These are phyloP conservation scores for human DNA, from an alignment of 2,113 vertebrate species.

Conservation along the genomic window DNA sequence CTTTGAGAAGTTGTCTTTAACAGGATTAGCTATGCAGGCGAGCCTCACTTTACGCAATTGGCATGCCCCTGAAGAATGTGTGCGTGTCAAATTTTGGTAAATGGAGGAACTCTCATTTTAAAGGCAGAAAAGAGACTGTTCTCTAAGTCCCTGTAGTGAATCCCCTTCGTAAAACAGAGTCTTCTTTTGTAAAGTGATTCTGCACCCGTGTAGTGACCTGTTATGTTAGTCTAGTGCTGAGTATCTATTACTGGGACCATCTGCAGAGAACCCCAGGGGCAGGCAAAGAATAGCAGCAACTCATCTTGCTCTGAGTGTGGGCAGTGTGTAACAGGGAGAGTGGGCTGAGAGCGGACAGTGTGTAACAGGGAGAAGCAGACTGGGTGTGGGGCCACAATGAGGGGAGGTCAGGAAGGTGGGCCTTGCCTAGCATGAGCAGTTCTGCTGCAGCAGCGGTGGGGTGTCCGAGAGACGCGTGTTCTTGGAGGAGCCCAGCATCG, in stretches of 20 bases:
- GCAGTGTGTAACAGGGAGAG: slow-evolving; percentile 7
- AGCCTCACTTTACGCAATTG: slow-evolving; percentile 18
- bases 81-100: background rate
- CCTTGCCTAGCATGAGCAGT: slow-evolving; percentile 93
- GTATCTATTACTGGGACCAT: background rate
- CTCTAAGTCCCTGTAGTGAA: slow-evolving; percentile 40
- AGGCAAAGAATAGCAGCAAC: slow-evolving; percentile 56
- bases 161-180: slow-evolving; percentile 29
- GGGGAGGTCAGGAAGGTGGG: background rate
- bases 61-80: background rate
- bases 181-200: slow-evolving; percentile 40
- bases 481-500: slow-evolving; percentile 87
- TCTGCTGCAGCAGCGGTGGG: slow-evolving; percentile 91
- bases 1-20: slow-evolving; percentile 45
- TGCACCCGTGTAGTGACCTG: background rate
- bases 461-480: slow-evolving; percentile 93
- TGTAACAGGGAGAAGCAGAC: slow-evolving; percentile 34
- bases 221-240: background rate
- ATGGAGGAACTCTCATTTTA: slow-evolving; percentile 49
- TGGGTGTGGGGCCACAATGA: background rate
- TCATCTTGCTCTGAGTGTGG: background rate
- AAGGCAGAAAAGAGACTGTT: background rate
- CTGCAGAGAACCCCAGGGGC: background rate
- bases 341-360: background rate
- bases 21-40: slow-evolving; percentile 35